phyloP scores from a whole-genome alignment of 35 echinoderm and acorn worm genomes.

The Heliocidaris tuberculata region DNA sequence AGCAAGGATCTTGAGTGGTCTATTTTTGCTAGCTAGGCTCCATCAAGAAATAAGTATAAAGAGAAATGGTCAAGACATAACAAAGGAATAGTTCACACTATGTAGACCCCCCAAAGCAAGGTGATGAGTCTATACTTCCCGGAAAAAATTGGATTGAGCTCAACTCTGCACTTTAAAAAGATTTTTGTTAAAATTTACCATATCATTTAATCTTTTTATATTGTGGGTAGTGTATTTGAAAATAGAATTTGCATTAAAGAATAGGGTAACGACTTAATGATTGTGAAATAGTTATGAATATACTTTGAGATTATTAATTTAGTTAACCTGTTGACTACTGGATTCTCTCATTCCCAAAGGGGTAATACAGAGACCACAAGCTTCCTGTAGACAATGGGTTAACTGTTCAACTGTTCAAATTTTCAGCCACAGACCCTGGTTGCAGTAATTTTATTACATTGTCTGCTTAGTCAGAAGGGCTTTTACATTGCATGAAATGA shows the following conservation, averaged over 20 bases:
- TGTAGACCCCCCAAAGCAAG: not conserved
- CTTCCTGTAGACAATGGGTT: too few relatives aligned
- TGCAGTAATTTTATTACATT: not conserved
- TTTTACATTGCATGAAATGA: not conserved
- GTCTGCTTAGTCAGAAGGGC: not conserved
- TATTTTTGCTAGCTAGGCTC: too few relatives aligned
- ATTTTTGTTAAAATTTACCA: not conserved
- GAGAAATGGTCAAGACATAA: not conserved
- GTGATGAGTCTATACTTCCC: not conserved
- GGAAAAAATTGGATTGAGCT: too few relatives aligned
- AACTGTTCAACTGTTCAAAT: not conserved
- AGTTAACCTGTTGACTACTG: too few relatives aligned
- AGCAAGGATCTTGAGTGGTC: not conserved
- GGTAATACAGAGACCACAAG: too few relatives aligned
- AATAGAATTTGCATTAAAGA: not conserved
- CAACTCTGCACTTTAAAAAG: too few relatives aligned
- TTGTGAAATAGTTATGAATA: not conserved
- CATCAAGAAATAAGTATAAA: not conserved
- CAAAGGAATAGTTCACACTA: not conserved
- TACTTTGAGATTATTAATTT: not conserved
- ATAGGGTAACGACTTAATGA: too few relatives aligned
- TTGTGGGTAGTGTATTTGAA: not conserved
- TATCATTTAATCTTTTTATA: not conserved
- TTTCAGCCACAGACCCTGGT: not conserved
- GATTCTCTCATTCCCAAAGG: too few relatives aligned